These are phyloP conservation scores for Ormia ochracea DNA, from an alignment of 2,888 invertebrate species.

Conservation along the genomic window DNA sequence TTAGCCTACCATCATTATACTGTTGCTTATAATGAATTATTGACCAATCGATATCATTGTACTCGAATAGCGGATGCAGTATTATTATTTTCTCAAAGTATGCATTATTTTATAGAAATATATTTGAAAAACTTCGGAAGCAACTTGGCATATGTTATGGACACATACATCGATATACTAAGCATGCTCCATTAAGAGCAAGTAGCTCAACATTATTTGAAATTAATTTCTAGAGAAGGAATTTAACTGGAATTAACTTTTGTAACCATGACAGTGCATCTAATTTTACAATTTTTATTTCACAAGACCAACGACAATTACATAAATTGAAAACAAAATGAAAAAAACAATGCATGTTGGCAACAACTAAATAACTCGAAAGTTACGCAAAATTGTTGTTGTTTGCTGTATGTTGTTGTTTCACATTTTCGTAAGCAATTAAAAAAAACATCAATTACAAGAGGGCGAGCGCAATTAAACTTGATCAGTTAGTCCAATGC, in stretches of 20 bases:
- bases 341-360: background rate
- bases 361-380: background rate
- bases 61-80: no score
- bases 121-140: background rate
- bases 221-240: background rate
- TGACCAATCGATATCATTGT: no score
- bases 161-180: background rate
- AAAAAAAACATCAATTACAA: background rate
- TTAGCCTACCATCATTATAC: no score
- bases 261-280: slow-evolving; percentile 42
- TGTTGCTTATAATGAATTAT: no score
- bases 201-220: background rate
- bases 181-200: background rate
- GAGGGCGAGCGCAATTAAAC: background rate
- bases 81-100: no score
- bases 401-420: background rate
- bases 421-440: slow-evolving; percentile 11
- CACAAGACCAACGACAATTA: background rate
- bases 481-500: background rate
- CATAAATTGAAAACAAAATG: background rate
- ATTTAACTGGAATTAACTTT: slow-evolving; percentile 40
- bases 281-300: slow-evolving; percentile 29
- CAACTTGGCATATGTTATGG: background rate
- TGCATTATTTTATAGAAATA: background rate
- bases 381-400: background rate